Conservation (phyloP, 2,888 invertebrate genomes). For the Notodromas monacha region DNA sequence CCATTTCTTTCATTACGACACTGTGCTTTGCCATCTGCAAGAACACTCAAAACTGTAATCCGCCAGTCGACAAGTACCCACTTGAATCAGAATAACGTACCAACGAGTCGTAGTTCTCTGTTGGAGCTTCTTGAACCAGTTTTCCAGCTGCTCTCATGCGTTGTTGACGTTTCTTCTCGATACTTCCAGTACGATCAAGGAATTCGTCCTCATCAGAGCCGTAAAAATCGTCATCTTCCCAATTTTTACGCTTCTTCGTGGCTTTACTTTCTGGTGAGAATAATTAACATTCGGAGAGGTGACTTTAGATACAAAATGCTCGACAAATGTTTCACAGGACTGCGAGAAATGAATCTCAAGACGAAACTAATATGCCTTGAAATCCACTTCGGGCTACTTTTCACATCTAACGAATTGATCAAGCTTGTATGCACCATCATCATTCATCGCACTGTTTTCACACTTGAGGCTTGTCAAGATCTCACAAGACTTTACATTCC, state of each 20-base stretch:
- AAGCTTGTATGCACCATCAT: not conserved
- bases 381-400: too few relatives aligned
- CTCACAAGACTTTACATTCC: too few relatives aligned
- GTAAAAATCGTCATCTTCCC: slow-evolving; percentile 49
- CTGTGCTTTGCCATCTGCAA: too few relatives aligned
- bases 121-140: slow-evolving; percentile 19
- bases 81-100: too few relatives aligned
- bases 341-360: too few relatives aligned
- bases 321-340: too few relatives aligned
- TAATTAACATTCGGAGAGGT: not conserved
- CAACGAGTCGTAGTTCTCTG: slow-evolving; percentile 22
- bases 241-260: slow-evolving; percentile 33
- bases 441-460: not conserved
- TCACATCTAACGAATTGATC: too few relatives aligned
- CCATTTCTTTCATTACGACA: too few relatives aligned
- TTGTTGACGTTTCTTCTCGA: slow-evolving; percentile 49
- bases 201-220: slow-evolving; percentile 85
- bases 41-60: too few relatives aligned
- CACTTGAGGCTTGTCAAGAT: too few relatives aligned
- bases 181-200: slow-evolving; percentile 66
- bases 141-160: slow-evolving; percentile 29
- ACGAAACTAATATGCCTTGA: too few relatives aligned
- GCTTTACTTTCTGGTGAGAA: slow-evolving; percentile 30
- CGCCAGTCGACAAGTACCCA: too few relatives aligned
- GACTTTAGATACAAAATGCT: not conserved